Conservation (phyloP, 2,888 invertebrate species). For the Arenicola marina region DNA sequence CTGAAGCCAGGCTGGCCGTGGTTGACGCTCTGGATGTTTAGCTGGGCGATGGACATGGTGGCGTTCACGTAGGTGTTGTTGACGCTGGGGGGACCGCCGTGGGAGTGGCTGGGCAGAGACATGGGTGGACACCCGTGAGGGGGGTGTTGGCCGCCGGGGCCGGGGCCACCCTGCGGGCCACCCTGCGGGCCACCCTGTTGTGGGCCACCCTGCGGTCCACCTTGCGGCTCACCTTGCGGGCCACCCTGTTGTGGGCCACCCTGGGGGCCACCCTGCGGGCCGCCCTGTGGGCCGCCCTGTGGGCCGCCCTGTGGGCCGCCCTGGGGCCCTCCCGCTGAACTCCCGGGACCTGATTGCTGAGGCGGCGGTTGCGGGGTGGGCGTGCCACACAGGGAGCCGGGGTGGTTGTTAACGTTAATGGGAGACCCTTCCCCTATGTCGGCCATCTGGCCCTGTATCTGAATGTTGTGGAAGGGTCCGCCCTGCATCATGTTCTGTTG, state of each 20-base stretch:
- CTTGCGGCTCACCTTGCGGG: too few relatives aligned
- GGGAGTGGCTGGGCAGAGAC: constrained; percentile 16
- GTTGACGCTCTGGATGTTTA: constrained; percentile 63
- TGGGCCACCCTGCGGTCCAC: too few relatives aligned
- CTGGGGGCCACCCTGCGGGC: too few relatives aligned
- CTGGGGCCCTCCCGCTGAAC: too few relatives aligned
- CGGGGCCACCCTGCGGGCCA: neutral
- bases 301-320: too few relatives aligned
- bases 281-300: too few relatives aligned
- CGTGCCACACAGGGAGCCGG: constrained; percentile 26
- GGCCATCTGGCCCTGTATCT: constrained; percentile 53
- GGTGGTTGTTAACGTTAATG: too few relatives aligned
- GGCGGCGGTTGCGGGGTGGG: constrained; percentile 2
- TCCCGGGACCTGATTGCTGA: too few relatives aligned
- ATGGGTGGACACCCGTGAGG: constrained; percentile 17
- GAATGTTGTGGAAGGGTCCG: constrained; percentile 60
- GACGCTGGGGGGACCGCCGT: constrained; percentile 50
- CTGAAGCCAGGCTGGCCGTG: constrained; percentile 42
- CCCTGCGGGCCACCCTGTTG: too few relatives aligned
- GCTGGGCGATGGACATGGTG: constrained; percentile 64
- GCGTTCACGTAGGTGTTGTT: constrained; percentile 65
- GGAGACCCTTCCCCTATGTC: constrained; percentile 24
- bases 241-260: too few relatives aligned
- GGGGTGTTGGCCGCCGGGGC: neutral
- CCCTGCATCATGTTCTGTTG: constrained; percentile 61